A percentile compares a stretch with the other conserved stretches of the same genome.
phyloP scores from a whole-genome alignment of 2,888 invertebrate genomes.

The Punctoribates punctum region DNA sequence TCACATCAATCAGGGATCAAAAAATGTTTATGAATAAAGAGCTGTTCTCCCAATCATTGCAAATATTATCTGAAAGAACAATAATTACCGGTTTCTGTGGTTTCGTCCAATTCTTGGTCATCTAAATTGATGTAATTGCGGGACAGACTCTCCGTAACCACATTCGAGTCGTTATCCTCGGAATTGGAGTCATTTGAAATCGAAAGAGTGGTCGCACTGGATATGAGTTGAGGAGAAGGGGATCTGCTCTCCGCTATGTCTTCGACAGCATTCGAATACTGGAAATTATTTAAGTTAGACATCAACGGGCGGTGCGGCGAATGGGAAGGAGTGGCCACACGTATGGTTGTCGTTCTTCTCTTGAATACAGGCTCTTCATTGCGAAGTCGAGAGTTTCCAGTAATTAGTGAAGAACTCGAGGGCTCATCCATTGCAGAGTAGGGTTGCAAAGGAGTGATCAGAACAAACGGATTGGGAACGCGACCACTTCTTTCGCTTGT shows the following conservation, averaged over 20 bases:
- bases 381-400: background rate
- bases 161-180: background rate
- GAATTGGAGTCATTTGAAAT: background rate
- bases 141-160: background rate
- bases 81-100: background rate
- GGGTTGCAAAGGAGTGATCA: slow-evolving; percentile 20
- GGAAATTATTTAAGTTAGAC: background rate
- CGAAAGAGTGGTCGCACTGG: background rate
- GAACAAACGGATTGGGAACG: slow-evolving; percentile 5
- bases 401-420: background rate
- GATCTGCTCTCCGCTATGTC: no score
- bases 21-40: no score
- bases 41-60: no score
- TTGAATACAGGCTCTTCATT: slow-evolving; percentile 3
- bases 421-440: background rate
- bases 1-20: no score
- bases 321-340: background rate
- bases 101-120: background rate
- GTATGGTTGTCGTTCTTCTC: background rate
- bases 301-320: background rate
- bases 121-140: background rate
- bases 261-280: no score
- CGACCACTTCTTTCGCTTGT: background rate
- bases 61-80: no score
- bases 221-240: background rate